Percentiles rank a stretch among this genome's conserved stretches.
Evolutionary conservation across 2,888 invertebrate genomes (phyloP).

Genomic region (Fragum sueziense): DNA sequence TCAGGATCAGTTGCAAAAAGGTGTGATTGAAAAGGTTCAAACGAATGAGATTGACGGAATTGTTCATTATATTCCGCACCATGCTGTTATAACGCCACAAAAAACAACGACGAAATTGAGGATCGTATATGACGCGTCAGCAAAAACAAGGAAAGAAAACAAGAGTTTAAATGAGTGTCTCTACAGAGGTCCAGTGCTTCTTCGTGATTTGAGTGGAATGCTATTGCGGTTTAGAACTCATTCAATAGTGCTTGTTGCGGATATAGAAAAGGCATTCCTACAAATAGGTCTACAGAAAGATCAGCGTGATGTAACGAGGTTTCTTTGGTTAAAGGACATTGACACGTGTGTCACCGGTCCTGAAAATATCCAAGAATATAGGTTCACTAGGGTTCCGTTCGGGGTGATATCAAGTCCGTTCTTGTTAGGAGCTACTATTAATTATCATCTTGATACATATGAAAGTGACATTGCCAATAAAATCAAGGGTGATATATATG

Average conservation of each 20-base stretch:
- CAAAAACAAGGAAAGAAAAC: slow-evolving; percentile 9
- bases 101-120: slow-evolving; percentile 26
- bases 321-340: slow-evolving; percentile 48
- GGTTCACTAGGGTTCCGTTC: slow-evolving; percentile 41
- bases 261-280: slow-evolving; percentile 35
- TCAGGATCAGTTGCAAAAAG: slow-evolving; percentile 25
- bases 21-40: slow-evolving; percentile 37
- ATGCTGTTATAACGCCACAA: slow-evolving; percentile 27
- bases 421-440: slow-evolving; percentile 35
- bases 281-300: slow-evolving; percentile 38
- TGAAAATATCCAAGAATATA: slow-evolving; percentile 24
- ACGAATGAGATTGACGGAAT: neutral
- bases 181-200: slow-evolving; percentile 27
- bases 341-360: too few relatives aligned
- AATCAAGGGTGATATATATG: slow-evolving; percentile 35
- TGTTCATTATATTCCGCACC: slow-evolving; percentile 38
- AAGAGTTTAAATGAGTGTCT: slow-evolving; percentile 35
- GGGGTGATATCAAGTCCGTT: slow-evolving; percentile 34
- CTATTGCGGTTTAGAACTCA: slow-evolving; percentile 28
- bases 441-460: slow-evolving; percentile 33
- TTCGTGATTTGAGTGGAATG: slow-evolving; percentile 25
- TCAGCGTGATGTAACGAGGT: slow-evolving; percentile 43
- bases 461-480: slow-evolving; percentile 5
- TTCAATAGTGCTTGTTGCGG: slow-evolving; percentile 30
- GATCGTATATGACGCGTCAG: slow-evolving; percentile 29